Evolutionary conservation across 2,797 vertebrate genomes (phyloP).

Genomic region (Molossus alvarezi): DNA sequence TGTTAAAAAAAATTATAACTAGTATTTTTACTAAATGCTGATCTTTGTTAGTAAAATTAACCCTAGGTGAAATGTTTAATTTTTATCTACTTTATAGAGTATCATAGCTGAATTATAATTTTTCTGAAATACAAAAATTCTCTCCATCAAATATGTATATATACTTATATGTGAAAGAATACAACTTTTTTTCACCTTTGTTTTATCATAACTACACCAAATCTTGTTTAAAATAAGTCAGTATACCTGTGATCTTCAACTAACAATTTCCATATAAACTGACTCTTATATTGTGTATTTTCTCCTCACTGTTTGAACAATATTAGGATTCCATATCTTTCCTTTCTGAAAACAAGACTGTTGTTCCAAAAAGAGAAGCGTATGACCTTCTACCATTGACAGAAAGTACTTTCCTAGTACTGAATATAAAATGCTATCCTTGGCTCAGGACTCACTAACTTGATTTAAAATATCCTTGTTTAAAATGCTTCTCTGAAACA

Average conservation of each 20-base stretch:
- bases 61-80: conserved; percentile 2
- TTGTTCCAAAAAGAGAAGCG: conserved; percentile 78
- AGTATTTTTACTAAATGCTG: neutral
- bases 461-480: conserved; percentile 76
- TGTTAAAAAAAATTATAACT: neutral
- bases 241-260: conserved; percentile 36
- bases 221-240: conserved; percentile 64
- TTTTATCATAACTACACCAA: neutral
- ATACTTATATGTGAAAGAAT: neutral
- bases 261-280: conserved; percentile 69
- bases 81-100: conserved; percentile 23
- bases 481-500: conserved; percentile 70
- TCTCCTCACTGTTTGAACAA: conserved; percentile 72
- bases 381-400: conserved; percentile 77
- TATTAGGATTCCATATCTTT: conserved; percentile 77
- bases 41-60: conserved; percentile 31
- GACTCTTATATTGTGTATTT: conserved; percentile 28
- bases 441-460: conserved; percentile 73
- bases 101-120: conserved; percentile 17
- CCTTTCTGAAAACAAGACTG: conserved; percentile 78
- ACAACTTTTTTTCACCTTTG: neutral
- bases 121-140: conserved; percentile 42
- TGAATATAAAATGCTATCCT: conserved; percentile 84
- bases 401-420: conserved; percentile 71
- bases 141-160: neutral